Conservation (phyloP, 2,888 invertebrate genomes). For the Polydrusus cervinus region DNA sequence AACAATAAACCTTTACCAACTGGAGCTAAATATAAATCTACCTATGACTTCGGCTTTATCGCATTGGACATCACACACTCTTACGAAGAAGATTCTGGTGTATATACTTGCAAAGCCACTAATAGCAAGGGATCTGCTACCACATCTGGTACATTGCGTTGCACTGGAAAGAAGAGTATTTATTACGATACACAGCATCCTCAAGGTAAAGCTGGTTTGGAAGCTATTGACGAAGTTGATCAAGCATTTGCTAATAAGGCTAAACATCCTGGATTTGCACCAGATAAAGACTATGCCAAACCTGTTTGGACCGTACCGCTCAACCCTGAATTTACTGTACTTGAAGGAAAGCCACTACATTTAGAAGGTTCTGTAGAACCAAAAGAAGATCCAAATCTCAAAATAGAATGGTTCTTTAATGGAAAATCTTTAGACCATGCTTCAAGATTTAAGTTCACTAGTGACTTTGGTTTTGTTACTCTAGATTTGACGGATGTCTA, state of each 20-base stretch:
- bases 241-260: slow-evolving; percentile 84
- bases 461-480: slow-evolving; percentile 97
- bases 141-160: slow-evolving; percentile 91
- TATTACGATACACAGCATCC: slow-evolving; percentile 95
- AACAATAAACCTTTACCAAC: slow-evolving; percentile 92
- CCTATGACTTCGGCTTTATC: slow-evolving; percentile 97
- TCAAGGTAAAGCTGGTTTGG: slow-evolving; percentile 91
- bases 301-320: slow-evolving; percentile 91
- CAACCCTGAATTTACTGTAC: slow-evolving; percentile 84
- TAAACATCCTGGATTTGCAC: slow-evolving; percentile 79
- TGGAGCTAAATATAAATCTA: slow-evolving; percentile 92
- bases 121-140: slow-evolving; percentile 92
- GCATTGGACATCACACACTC: slow-evolving; percentile 91
- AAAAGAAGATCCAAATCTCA: slow-evolving; percentile 91
- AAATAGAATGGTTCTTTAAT: slow-evolving; percentile 96
- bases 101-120: slow-evolving; percentile 92
- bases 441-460: slow-evolving; percentile 92
- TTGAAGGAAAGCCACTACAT: slow-evolving; percentile 90
- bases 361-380: slow-evolving; percentile 97
- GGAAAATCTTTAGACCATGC: slow-evolving; percentile 91
- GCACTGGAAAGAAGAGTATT: slow-evolving; percentile 85
- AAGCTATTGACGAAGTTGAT: slow-evolving; percentile 92
- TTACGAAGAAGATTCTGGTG: slow-evolving; percentile 93
- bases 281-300: slow-evolving; percentile 86
- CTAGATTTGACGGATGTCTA: slow-evolving; percentile 94